These are phyloP conservation scores for Habropoda laboriosa DNA, from an alignment of 1,140 invertebrate species.

Conservation along the genomic window DNA sequence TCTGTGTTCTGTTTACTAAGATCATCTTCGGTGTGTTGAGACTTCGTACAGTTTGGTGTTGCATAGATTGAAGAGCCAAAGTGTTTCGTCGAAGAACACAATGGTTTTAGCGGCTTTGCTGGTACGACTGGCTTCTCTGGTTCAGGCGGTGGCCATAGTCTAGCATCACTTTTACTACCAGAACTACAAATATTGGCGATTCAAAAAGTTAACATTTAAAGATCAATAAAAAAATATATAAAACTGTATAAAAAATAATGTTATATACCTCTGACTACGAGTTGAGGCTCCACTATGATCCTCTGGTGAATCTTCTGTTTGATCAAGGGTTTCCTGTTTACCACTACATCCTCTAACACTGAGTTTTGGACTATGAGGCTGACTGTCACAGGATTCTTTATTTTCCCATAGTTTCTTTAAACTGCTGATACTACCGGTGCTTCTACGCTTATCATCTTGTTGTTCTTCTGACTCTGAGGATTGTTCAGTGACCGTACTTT, in stretches of 20 bases:
- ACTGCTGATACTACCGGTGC: constrained; percentile 95
- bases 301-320: constrained; percentile 82
- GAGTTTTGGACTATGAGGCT: constrained; percentile 86
- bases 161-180: constrained; percentile 82
- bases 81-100: constrained; percentile 76
- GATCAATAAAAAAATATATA: not conserved
- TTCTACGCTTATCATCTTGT: constrained; percentile 91
- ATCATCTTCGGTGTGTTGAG: constrained; percentile 61
- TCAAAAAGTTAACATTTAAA: not conserved
- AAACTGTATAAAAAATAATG: not conserved
- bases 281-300: constrained; percentile 78
- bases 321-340: constrained; percentile 75
- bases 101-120: constrained; percentile 83
- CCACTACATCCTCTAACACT: constrained; percentile 72
- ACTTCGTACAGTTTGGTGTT: constrained; percentile 81
- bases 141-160: constrained; percentile 83
- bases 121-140: constrained; percentile 88
- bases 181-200: constrained; percentile 45
- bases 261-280: constrained; percentile 61
- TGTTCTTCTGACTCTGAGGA: constrained; percentile 62
- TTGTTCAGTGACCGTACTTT: constrained; percentile 41
- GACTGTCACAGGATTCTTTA: constrained; percentile 82
- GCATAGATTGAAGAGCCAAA: constrained; percentile 83
- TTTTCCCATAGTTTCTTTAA: constrained; percentile 96
- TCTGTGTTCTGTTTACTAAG: constrained; percentile 58